Conservation (phyloP, 2,888 invertebrate genomes). For the Harpalus rufipes region DNA sequence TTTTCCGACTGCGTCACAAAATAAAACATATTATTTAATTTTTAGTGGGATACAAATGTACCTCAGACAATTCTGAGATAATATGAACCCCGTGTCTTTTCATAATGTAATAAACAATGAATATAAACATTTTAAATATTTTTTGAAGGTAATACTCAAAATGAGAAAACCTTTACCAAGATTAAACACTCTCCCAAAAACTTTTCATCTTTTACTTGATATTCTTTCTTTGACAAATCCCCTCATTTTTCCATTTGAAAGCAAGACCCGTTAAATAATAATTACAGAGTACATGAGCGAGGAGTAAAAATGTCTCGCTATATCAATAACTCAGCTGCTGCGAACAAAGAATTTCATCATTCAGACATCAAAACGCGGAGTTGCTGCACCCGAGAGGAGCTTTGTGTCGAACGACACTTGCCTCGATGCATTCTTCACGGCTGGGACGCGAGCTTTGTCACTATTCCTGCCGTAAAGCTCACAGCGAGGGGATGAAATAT, state of each 20-base stretch:
- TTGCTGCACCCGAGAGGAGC: neutral
- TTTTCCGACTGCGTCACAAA: no score
- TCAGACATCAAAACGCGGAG: neutral
- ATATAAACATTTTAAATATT: no score
- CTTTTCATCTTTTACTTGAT: neutral
- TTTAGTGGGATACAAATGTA: no score
- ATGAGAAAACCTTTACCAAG: no score
- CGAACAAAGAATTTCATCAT: neutral
- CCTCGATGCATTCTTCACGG: neutral
- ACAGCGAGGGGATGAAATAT: neutral
- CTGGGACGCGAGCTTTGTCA: neutral
- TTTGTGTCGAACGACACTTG: neutral
- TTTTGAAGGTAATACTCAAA: no score
- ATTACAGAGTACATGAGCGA: neutral
- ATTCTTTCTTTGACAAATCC: neutral
- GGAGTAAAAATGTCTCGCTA: neutral
- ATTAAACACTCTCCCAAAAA: no score
- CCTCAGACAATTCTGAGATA: no score
- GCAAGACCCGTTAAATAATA: slow-evolving; percentile 5
- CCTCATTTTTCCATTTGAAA: neutral
- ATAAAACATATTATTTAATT: no score
- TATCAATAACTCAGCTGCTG: slow-evolving; percentile 26
- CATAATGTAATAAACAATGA: no score
- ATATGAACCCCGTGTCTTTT: no score
- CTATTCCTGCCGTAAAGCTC: neutral